Evolutionary conservation across 2,113 vertebrate genomes (phyloP), one percentile per base, ranked within the genome.

Genomic region (Micromys minutus): DNA sequence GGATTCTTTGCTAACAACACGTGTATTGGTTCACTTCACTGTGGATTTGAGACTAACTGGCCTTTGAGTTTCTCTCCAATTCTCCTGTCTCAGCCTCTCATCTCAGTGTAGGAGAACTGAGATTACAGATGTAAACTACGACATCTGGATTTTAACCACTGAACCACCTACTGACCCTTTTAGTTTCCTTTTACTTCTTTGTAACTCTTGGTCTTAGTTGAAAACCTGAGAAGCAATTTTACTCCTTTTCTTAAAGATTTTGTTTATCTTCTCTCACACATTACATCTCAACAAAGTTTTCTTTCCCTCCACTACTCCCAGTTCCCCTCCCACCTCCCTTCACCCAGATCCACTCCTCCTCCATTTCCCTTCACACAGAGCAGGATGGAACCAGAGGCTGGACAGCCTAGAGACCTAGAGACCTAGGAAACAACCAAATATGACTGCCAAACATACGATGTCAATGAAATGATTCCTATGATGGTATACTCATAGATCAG

Each of bases 101-200:
- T 79, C 76, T 83, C 55, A 77, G 22, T 83, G 22, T 61, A 83
- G 55, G 55, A 83, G 7, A 61, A 36, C 21, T 59, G 21, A 36
- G 79, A 59, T 57, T 81, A 81, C 22, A 81, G 79, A 39, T n/a
- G 3, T 29, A 42, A 42, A 50, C 76, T 50, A 80, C 9, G 19
- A 55, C 77, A 80, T 61, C n/a, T 61, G 80, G 57, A n/a, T 29
- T 83, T 83, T 29, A 42, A 59, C n/a, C n/a, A 61, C n/a, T 9
- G 55, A 83, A 61, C 55, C 24, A 42, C 39, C 24, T 81, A 57
- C 52, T 39, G 42, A 4, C 3, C 39, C n/a, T n/a, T 19, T 77
- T 39, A 22, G 6, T 75, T 84, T 93, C 45, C 72, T 88, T 95
- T 95, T 76, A 50, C 7, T 83, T 89, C 12, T 91, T 36, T 67